These are phyloP conservation scores for Erebia ligea DNA, from an alignment of 2,888 invertebrate genomes.

Conservation along the genomic window DNA sequence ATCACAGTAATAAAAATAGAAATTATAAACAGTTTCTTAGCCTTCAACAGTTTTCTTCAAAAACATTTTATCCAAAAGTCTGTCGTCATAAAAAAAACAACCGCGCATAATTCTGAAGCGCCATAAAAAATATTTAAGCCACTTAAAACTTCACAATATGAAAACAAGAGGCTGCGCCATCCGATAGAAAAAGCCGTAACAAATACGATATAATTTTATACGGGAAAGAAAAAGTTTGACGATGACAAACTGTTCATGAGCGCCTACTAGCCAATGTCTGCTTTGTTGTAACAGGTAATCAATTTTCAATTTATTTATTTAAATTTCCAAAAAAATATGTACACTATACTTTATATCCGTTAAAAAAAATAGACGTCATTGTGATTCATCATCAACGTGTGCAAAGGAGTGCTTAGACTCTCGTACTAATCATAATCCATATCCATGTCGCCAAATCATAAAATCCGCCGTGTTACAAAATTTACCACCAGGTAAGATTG, in stretches of 20 bases:
- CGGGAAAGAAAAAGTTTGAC: slow-evolving; percentile 29
- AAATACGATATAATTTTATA: slow-evolving; percentile 36
- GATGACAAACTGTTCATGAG: not conserved
- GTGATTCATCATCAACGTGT: no score
- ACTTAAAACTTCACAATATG: slow-evolving; percentile 37
- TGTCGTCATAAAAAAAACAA: not conserved
- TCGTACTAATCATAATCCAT: no score
- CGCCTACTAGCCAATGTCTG: not conserved
- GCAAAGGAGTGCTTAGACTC: no score
- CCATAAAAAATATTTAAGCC: slow-evolving; percentile 10
- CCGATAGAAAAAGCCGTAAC: slow-evolving; percentile 39
- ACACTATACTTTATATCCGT: no score
- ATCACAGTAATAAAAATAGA: not conserved
- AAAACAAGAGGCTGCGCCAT: slow-evolving; percentile 30
- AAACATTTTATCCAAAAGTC: not conserved
- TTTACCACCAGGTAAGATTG: no score
- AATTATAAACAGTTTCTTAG: not conserved
- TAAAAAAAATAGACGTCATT: no score
- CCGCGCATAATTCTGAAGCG: not conserved
- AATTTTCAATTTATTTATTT: no score
- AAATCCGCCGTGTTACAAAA: no score
- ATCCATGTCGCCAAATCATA: no score
- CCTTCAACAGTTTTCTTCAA: not conserved
- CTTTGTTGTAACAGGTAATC: no score
- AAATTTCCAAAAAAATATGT: no score